Percentiles rank a stretch among this genome's conserved stretches.
Conservation (phyloP, 2,888 invertebrate species). For the Chloroclystis v-ata region DNA sequence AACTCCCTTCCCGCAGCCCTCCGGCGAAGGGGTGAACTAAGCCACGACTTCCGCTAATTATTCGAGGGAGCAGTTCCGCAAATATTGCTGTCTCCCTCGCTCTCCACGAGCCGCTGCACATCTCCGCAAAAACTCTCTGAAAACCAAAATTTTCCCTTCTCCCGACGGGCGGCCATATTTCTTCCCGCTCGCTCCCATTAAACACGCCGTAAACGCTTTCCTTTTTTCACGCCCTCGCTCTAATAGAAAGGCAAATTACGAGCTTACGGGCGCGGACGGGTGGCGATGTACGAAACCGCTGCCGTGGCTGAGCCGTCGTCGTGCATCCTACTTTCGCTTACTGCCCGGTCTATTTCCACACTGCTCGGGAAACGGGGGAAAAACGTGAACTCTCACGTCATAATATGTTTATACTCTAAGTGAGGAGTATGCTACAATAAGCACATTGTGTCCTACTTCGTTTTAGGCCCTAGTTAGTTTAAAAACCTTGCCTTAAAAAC, state of each 20-base stretch:
- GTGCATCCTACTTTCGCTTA: conserved; percentile 59
- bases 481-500: too few species aligned
- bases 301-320: conserved; percentile 44
- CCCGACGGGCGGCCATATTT: conserved; percentile 75
- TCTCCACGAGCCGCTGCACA: conserved; percentile 69
- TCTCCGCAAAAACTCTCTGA: conserved; percentile 76
- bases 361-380: conserved; percentile 64
- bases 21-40: conserved; percentile 69
- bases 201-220: conserved; percentile 78
- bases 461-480: too few species aligned
- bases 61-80: conserved; percentile 64
- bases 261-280: conserved; percentile 78
- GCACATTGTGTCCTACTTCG: conserved; percentile 9
- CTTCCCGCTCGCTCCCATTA: conserved; percentile 78
- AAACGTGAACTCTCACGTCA: conserved; percentile 71
- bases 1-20: conserved; percentile 69
- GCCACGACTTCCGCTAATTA: conserved; percentile 77
- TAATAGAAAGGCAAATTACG: conserved; percentile 79
- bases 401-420: conserved; percentile 50
- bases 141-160: conserved; percentile 77
- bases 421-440: conserved; percentile 18
- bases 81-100: conserved; percentile 65
- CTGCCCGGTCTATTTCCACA: conserved; percentile 49
- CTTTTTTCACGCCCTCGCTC: conserved; percentile 79
- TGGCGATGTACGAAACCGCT: conserved; percentile 77